These are phyloP conservation scores for Drosophila paramelanica DNA, from an alignment of 2,888 invertebrate species.

Conservation along the genomic window DNA sequence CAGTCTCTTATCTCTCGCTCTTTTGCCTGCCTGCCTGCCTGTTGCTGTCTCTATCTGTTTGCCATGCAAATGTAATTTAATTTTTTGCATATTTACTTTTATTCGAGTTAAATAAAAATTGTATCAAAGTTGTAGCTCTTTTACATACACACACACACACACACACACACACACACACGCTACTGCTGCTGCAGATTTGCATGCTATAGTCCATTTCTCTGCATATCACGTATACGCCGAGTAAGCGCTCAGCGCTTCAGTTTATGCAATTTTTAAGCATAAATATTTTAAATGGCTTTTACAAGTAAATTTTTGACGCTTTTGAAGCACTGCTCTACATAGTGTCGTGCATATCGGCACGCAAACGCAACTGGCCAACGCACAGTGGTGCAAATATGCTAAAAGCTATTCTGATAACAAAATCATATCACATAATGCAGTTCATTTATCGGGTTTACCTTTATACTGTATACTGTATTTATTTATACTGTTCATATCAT, in stretches of 20 bases:
- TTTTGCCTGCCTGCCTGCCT: neutral
- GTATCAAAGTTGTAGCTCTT: constrained; percentile 48
- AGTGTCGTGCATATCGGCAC: neutral
- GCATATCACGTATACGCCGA: constrained; percentile 52
- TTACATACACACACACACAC: constrained; percentile 6
- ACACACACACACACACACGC: constrained; percentile 5
- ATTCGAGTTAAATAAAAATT: constrained; percentile 59
- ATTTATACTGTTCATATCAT: neutral
- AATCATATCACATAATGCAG: neutral
- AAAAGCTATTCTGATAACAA: neutral
- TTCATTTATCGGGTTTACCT: neutral
- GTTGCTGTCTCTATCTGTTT: constrained; percentile 1
- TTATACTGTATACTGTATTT: neutral
- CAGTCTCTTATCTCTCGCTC: neutral
- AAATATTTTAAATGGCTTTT: constrained; percentile 63
- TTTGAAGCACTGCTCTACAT: constrained; percentile 12
- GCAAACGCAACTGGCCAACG: neutral
- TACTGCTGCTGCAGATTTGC: neutral
- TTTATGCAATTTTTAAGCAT: constrained; percentile 56
- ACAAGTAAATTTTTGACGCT: constrained; percentile 34
- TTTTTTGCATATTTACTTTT: constrained; percentile 59
- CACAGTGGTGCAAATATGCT: neutral
- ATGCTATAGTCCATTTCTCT: constrained; percentile 42
- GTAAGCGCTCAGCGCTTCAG: constrained; percentile 29
- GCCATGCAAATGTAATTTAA: constrained; percentile 48